A percentile compares a stretch with the other conserved stretches of the same genome.
phyloP scores from a whole-genome alignment of 2,888 invertebrate genomes.

The Papilio gigon region DNA sequence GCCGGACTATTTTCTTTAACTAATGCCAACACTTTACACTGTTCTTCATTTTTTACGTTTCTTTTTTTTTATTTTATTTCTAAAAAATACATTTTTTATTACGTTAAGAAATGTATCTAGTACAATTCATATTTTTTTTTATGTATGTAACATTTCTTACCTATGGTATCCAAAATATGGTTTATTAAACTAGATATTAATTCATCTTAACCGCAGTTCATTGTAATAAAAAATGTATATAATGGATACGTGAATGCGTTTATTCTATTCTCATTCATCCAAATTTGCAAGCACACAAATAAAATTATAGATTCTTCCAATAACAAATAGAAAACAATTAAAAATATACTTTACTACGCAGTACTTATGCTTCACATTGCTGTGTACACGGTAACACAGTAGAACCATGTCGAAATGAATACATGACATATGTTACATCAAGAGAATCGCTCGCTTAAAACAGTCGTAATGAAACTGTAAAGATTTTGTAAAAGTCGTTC shows the following conservation, averaged over 20 bases:
- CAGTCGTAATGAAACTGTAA: constrained; percentile 62
- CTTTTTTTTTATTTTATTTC: neutral
- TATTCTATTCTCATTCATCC: constrained; percentile 63
- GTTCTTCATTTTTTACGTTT: constrained; percentile 5
- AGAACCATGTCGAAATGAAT: constrained; percentile 45
- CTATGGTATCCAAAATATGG: too few species aligned
- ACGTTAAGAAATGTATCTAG: neutral
- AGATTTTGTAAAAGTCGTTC: constrained; percentile 63
- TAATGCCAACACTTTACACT: constrained; percentile 20
- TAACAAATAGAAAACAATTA: constrained; percentile 32
- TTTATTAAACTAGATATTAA: neutral
- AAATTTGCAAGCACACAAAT: constrained; percentile 68
- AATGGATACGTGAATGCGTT: constrained; percentile 67
- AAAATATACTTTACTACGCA: constrained; percentile 44
- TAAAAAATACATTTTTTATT: neutral
- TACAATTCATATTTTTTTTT: too few species aligned
- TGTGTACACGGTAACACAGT: constrained; percentile 42
- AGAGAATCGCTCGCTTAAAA: constrained; percentile 61
- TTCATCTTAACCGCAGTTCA: constrained; percentile 8
- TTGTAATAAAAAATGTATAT: constrained; percentile 48
- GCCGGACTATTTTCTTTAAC: constrained; percentile 35
- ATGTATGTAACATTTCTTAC: too few species aligned
- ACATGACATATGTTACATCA: constrained; percentile 54
- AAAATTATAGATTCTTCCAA: constrained; percentile 50
- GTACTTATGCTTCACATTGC: constrained; percentile 44